A percentile compares a stretch with the other conserved stretches of the same genome.
These are phyloP conservation scores for Aselliscus stoliczkanus DNA, from an alignment of 2,797 vertebrate species.

Conservation along the genomic window DNA sequence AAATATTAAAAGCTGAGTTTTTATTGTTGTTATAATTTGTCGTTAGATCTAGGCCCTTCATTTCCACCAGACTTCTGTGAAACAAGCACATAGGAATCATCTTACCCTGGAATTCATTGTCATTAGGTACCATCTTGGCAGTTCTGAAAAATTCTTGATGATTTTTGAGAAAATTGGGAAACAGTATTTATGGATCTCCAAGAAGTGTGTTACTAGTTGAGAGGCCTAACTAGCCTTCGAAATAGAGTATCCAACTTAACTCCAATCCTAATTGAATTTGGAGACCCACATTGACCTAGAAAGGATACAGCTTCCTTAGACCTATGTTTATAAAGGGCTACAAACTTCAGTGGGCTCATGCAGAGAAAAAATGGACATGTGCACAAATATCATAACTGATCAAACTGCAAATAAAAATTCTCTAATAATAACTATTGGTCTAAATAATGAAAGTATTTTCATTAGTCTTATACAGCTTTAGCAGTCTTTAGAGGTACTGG, in stretches of 20 bases:
- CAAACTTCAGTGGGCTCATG: background rate
- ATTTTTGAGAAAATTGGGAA: conserved; percentile 8
- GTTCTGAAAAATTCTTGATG: background rate
- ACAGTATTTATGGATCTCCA: background rate
- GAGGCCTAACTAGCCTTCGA: background rate
- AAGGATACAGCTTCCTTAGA: background rate
- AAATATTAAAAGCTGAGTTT: background rate
- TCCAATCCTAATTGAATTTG: background rate
- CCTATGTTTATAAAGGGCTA: background rate
- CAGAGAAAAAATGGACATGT: background rate
- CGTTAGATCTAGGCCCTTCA: background rate
- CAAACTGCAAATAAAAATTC: background rate
- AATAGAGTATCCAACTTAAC: background rate
- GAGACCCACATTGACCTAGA: background rate
- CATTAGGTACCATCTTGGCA: background rate
- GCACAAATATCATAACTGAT: background rate
- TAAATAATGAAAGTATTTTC: background rate
- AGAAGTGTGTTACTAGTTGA: background rate
- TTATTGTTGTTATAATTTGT: background rate
- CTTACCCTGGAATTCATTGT: background rate
- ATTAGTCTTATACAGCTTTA: background rate
- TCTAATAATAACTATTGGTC: background rate
- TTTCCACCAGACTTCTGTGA: background rate
- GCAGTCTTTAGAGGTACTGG: background rate
- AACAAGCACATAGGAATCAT: background rate